These are phyloP conservation scores for Peromyscus nudipes DNA, from an alignment of 2,797 vertebrate species.

Conservation along the genomic window DNA sequence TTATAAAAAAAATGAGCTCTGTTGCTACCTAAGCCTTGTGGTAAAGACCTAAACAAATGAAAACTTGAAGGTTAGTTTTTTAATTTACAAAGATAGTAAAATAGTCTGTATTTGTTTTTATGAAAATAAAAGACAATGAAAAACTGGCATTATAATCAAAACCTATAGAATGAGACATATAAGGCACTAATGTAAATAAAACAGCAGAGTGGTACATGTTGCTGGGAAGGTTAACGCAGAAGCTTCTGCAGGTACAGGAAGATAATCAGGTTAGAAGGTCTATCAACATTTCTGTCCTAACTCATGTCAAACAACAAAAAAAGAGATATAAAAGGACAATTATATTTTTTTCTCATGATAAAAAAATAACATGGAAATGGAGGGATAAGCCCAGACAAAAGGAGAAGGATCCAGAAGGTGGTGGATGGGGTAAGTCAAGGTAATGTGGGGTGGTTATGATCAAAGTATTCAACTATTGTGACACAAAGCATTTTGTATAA, in stretches of 20 bases:
- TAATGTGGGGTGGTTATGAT: neutral
- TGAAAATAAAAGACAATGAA: slow-evolving; percentile 44
- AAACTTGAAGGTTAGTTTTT: slow-evolving; percentile 52
- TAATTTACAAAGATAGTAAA: slow-evolving; percentile 26
- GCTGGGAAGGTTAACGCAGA: neutral
- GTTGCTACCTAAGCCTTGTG: neutral
- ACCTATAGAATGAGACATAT: neutral
- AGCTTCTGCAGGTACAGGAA: neutral
- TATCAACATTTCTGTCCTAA: neutral
- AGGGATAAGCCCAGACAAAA: neutral
- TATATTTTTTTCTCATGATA: neutral
- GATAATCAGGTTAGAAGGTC: neutral
- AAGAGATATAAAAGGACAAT: neutral
- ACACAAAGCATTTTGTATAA: neutral
- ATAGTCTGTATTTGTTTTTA: neutral
- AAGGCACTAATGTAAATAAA: neutral
- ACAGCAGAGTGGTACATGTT: neutral
- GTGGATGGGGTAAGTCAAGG: too few relatives aligned
- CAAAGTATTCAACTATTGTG: neutral
- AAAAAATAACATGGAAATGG: neutral
- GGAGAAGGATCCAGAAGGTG: too few relatives aligned
- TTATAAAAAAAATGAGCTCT: slow-evolving; percentile 1
- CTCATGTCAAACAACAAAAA: neutral
- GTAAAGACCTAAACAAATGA: slow-evolving; percentile 21
- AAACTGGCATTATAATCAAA: neutral